A percentile compares a stretch with the other conserved stretches of the same genome.
These are phyloP conservation scores for Tachypleus tridentatus DNA, from an alignment of 1,140 invertebrate species.

Conservation along the genomic window DNA sequence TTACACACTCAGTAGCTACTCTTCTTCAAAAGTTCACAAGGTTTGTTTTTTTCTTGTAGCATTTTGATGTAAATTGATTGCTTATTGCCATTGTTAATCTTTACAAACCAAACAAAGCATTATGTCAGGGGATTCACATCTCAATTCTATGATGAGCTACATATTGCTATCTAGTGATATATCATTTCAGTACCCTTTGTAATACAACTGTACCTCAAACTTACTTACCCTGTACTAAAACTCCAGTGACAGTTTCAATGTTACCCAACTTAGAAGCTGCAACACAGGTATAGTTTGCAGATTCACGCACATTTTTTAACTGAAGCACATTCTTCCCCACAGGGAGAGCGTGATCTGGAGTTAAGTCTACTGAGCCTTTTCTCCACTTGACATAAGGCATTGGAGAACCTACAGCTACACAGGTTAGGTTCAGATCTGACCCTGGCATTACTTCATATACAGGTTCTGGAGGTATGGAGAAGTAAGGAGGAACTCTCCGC, in stretches of 20 bases:
- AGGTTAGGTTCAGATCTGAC: conserved; percentile 79
- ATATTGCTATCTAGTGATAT: too few relatives aligned
- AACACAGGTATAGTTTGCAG: conserved; percentile 87
- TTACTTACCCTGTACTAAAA: conserved; percentile 64
- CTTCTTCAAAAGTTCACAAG: too few relatives aligned
- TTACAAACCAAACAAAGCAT: too few relatives aligned
- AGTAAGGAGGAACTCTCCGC: conserved; percentile 66
- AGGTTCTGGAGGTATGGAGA: conserved; percentile 74
- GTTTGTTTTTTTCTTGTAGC: too few relatives aligned
- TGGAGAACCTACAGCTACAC: conserved; percentile 90
- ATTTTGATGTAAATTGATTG: too few relatives aligned
- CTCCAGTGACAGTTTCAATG: conserved; percentile 69
- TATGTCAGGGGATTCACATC: too few relatives aligned
- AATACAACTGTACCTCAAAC: too few relatives aligned
- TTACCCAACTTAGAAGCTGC: conserved; percentile 83
- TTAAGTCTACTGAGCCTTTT: conserved; percentile 48
- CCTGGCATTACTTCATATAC: conserved; percentile 80
- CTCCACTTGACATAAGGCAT: conserved; percentile 97
- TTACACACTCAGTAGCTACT: too few relatives aligned
- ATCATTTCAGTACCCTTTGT: too few relatives aligned
- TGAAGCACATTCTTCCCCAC: conserved; percentile 65
- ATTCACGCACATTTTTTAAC: conserved; percentile 76
- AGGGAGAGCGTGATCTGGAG: conserved; percentile 41
- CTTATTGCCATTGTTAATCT: too few relatives aligned
- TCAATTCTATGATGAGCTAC: too few relatives aligned